Conservation (phyloP, 1,140 invertebrate species). For the Plectrocnemia conspersa region DNA sequence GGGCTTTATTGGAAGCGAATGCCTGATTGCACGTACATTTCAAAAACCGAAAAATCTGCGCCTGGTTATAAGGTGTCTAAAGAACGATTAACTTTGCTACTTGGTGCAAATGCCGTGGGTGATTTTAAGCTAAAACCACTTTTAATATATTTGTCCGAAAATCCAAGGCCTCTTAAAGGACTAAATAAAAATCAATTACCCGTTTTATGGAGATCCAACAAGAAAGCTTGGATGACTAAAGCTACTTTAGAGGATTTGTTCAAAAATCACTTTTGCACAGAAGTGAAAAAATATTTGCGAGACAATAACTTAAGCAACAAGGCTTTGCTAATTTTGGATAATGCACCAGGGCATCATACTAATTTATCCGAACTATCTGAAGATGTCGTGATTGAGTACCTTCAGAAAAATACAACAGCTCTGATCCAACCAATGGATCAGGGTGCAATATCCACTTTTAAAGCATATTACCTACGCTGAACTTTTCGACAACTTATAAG, state of each 20-base stretch:
- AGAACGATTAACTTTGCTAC: constrained; percentile 42
- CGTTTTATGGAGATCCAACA: constrained; percentile 44
- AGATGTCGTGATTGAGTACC: constrained; percentile 35
- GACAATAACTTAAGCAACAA: constrained; percentile 34
- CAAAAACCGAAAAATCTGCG: constrained; percentile 39
- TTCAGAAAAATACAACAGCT: constrained; percentile 40
- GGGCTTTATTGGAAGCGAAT: constrained; percentile 43
- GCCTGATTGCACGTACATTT: constrained; percentile 37
- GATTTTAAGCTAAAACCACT: constrained; percentile 47
- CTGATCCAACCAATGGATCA: constrained; percentile 43
- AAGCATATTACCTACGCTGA: constrained; percentile 40
- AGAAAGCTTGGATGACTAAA: constrained; percentile 44
- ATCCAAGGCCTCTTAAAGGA: constrained; percentile 39
- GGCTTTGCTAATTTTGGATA: constrained; percentile 38
- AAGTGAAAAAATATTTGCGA: constrained; percentile 36
- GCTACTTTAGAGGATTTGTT: constrained; percentile 42
- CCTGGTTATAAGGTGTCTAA: constrained; percentile 41
- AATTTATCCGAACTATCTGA: constrained; percentile 31
- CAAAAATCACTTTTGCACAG: constrained; percentile 36
- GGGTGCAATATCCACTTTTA: constrained; percentile 41
- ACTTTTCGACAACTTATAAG: constrained; percentile 33
- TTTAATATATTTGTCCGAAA: constrained; percentile 44
- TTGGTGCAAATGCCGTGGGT: constrained; percentile 43
- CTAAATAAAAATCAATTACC: constrained; percentile 37
- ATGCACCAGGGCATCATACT: constrained; percentile 37